phyloP scores from a whole-genome alignment of 2,797 vertebrate species.

The Sebastes nivosus region DNA sequence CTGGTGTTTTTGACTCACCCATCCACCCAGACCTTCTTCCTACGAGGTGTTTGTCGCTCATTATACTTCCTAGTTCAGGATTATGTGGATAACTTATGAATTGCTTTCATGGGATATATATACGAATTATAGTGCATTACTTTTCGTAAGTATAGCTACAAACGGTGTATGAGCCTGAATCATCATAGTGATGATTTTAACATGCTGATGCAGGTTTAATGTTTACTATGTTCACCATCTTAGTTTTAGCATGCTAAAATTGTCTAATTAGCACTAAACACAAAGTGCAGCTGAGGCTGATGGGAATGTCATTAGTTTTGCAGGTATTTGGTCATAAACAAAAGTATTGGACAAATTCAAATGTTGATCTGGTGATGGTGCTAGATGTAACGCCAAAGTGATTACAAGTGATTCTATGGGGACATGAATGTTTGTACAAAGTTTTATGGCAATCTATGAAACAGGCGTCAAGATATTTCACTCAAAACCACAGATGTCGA shows the following conservation, averaged over 20 bases:
- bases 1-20: too few species aligned
- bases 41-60: too few species aligned
- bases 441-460: not conserved
- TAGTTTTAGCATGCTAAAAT: not conserved
- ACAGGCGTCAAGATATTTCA: not conserved
- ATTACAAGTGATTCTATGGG: not conserved
- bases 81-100: too few species aligned
- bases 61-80: too few species aligned
- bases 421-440: not conserved
- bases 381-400: not conserved
- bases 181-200: not conserved
- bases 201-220: not conserved
- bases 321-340: not conserved
- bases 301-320: too few species aligned
- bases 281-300: too few species aligned
- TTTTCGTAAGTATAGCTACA: too few species aligned
- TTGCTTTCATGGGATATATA: too few species aligned
- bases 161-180: too few species aligned
- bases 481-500: not conserved
- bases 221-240: not conserved
- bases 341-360: not conserved
- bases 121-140: too few species aligned
- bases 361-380: not conserved
- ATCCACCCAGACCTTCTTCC: too few species aligned
- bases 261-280: too few species aligned